These are phyloP conservation scores for Protobothrops mucrosquamatus DNA, from an alignment of 2,113 vertebrate genomes.

Conservation along the genomic window DNA sequence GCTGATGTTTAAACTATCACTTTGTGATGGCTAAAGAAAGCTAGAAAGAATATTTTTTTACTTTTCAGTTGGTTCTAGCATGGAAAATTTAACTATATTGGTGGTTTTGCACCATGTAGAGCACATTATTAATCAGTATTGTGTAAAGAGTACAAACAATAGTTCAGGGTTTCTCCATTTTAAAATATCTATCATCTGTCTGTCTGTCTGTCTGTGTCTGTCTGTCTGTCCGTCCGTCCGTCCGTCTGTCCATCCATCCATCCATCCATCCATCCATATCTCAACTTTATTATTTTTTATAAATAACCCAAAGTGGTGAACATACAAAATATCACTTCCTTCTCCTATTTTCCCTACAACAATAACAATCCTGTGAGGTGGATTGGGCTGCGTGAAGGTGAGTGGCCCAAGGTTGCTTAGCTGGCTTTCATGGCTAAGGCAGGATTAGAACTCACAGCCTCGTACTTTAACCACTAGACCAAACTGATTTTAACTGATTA, in stretches of 20 bases:
- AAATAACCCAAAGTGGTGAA: too few relatives aligned
- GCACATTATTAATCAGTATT: background rate
- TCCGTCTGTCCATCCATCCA: too few relatives aligned
- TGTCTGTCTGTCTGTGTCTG: too few relatives aligned
- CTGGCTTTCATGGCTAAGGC: background rate
- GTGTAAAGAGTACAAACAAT: background rate
- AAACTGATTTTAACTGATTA: background rate
- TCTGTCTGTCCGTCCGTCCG: too few relatives aligned
- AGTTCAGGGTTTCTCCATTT: background rate
- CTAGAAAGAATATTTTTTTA: background rate
- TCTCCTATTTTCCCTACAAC: too few relatives aligned
- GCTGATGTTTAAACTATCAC: background rate
- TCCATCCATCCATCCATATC: too few relatives aligned
- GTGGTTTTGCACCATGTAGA: background rate
- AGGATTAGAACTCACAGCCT: background rate
- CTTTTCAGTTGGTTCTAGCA: background rate
- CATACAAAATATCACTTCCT: too few relatives aligned
- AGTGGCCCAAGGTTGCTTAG: background rate
- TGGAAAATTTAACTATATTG: background rate
- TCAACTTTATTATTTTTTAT: too few relatives aligned
- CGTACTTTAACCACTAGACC: background rate
- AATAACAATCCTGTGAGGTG: background rate
- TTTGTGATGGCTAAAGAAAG: background rate
- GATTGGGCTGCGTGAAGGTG: background rate
- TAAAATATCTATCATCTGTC: too few relatives aligned